Base-by-base conservation (phyloP, 2,888 invertebrate species). In the Dendrolimus houi region DNA sequence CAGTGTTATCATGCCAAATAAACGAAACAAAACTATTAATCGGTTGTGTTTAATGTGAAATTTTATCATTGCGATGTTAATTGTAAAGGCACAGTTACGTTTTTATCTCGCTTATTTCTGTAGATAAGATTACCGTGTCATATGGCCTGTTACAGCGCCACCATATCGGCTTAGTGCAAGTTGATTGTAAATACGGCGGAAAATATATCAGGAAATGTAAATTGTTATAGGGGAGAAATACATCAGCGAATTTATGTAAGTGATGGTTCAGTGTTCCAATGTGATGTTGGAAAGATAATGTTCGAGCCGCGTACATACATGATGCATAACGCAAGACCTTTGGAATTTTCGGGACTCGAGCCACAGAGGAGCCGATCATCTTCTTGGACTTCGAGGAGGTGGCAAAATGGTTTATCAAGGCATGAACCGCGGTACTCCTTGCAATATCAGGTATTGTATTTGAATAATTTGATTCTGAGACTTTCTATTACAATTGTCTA, bases 81-180 rank as follows among this genome's bases (percentile, higher is more conserved):
- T 87, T 87, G 84, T 80, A 76, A 70, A 73, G 75, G 81, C 71
- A 78, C 74, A 77, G 78, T 77, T 78, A 47, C 47, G 9, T 75
- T 81, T 64, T 87, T 87, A 86, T 86, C 86, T 77, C 72, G 70
- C 76, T 68, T 74, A 76, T 81, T 85, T 80, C 81, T 79, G 66
- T 60, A 69, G 88, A 88, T 88, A 87, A 88, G 87, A 87, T 87
- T 81, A 83, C 63, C 74, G 63, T 73, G 85, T 88, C 87, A 87
- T 87, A 86, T 81, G 87, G 81, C 71, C 72, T 70, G 68, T 63
- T 62, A 60, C 69, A 72, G 72, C 77, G 79, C 76, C 79, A 76
- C 74, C 71, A 75, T 67, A 66, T 59, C 69, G 64, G 59, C 62
- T 68, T 67, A 64, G 61, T 74, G 64, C 66, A 62, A 60, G 60